Percentiles rank a stretch among this genome's conserved stretches.
These are phyloP conservation scores for Hemiprocne comata DNA, from an alignment of 2,113 vertebrate species.

Conservation along the genomic window DNA sequence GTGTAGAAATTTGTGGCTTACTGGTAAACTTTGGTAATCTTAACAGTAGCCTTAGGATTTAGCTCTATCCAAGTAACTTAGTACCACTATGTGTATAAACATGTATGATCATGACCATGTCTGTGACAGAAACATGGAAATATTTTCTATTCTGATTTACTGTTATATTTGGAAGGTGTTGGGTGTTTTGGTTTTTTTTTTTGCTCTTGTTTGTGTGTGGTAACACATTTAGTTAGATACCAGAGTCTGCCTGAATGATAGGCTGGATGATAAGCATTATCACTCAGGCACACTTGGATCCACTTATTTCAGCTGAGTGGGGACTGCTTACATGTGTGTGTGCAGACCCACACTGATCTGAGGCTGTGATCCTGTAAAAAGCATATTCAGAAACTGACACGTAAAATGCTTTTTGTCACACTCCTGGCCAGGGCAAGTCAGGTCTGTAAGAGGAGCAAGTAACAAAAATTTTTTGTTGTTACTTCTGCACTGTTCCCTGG, in stretches of 20 bases:
- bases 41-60: background rate
- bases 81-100: background rate
- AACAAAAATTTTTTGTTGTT: background rate
- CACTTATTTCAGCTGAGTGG: background rate
- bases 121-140: background rate
- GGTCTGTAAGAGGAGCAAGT: background rate
- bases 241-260: background rate
- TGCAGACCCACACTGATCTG: background rate
- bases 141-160: background rate
- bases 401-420: background rate
- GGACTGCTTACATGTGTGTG: background rate
- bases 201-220: background rate
- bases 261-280: too few species aligned
- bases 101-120: background rate
- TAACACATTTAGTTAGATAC: background rate
- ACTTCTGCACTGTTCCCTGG: fast-evolving
- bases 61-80: background rate
- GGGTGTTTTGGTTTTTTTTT: too few species aligned
- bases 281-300: background rate
- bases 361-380: fast-evolving
- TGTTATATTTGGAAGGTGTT: background rate
- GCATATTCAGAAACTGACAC: background rate
- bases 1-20: background rate
- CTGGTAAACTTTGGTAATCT: background rate
- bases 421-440: background rate